Evolutionary conservation across 2,113 vertebrate species (phyloP).

Genomic region (Theristicus caerulescens): DNA sequence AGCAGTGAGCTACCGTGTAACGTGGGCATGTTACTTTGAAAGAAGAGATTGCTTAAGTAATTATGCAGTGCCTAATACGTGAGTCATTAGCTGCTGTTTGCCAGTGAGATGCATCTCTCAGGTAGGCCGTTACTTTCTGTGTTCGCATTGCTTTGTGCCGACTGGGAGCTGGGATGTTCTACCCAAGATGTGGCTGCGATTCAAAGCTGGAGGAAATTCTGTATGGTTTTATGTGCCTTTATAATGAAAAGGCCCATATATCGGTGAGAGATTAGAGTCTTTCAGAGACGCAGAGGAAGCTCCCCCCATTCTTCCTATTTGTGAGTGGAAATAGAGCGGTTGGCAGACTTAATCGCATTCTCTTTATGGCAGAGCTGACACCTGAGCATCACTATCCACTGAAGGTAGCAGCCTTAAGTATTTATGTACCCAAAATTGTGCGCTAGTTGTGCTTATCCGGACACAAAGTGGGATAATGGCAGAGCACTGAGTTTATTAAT

Average conservation of each 20-base stretch:
- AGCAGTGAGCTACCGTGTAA: not conserved
- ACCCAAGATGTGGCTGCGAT: not conserved
- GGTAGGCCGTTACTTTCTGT: not conserved
- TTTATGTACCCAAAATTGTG: not conserved
- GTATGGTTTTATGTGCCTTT: not conserved
- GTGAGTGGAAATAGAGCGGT: not conserved
- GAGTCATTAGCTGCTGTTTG: not conserved
- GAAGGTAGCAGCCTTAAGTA: not conserved
- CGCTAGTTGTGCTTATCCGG: not conserved
- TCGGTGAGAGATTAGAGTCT: not conserved
- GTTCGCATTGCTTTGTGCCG: not conserved
- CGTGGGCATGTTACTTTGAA: not conserved
- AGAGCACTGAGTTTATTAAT: not conserved
- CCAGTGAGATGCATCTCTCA: not conserved
- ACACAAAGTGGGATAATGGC: not conserved
- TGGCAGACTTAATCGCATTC: not conserved
- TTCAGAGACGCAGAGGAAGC: not conserved
- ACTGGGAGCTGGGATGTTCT: not conserved
- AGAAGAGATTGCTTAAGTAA: not conserved
- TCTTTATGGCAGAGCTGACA: not conserved
- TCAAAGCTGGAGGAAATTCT: not conserved
- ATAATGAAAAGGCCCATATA: not conserved
- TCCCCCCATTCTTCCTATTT: not conserved
- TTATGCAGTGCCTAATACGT: not conserved
- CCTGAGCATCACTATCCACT: not conserved